These are phyloP conservation scores for Eustalomyia histrio DNA, from an alignment of 2,888 invertebrate species.

Conservation along the genomic window DNA sequence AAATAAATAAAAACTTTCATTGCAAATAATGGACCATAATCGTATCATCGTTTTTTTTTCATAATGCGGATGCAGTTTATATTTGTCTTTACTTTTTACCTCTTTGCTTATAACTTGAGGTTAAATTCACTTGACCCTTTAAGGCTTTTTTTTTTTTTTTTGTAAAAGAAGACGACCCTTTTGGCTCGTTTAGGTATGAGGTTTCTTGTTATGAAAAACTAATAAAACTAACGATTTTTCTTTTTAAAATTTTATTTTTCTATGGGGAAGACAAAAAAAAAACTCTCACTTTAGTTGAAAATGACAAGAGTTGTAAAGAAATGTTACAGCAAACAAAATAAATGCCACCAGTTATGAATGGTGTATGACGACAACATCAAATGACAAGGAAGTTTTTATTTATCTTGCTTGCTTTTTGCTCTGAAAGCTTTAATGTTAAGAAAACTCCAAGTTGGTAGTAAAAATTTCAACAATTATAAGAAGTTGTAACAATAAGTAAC, in stretches of 20 bases:
- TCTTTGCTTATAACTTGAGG: constrained; percentile 26
- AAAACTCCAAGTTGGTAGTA: not conserved
- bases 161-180: not conserved
- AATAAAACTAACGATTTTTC: not conserved
- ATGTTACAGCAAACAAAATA: not conserved
- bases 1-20: not conserved
- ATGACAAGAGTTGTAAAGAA: not conserved
- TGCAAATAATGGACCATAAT: not conserved
- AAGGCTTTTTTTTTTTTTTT: constrained; percentile 12
- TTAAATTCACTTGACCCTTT: constrained; percentile 46
- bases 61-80: constrained; percentile 27
- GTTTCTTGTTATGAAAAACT: not conserved
- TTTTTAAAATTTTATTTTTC: not conserved
- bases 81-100: not conserved
- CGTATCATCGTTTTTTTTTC: not conserved
- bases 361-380: not conserved
- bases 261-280: too few relatives aligned
- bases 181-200: not conserved
- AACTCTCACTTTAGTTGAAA: not conserved
- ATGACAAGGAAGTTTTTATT: not conserved
- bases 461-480: not conserved
- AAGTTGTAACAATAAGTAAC: not conserved
- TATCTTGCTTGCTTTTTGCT: not conserved
- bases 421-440: not conserved
- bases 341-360: not conserved